phyloP scores from a whole-genome alignment of 2,888 invertebrate species.

The Anarsia innoxiella region DNA sequence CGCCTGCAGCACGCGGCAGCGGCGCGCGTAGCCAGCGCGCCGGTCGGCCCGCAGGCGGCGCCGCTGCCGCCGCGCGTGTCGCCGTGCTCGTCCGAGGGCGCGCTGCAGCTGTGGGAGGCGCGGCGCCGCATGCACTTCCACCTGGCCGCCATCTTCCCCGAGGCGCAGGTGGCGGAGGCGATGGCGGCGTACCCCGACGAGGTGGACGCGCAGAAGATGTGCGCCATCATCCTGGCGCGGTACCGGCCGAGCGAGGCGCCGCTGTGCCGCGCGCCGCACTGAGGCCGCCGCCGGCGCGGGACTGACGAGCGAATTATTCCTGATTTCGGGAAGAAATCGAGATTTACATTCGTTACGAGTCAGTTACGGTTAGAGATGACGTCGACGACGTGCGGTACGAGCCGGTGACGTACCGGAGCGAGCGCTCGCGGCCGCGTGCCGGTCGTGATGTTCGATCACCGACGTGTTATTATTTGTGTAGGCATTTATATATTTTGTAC shows the following conservation, averaged over 20 bases:
- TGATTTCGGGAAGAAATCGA: conserved; percentile 50
- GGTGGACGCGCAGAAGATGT: conserved; percentile 91
- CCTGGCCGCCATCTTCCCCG: conserved; percentile 92
- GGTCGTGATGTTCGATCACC: conserved; percentile 6
- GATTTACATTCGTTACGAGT: conserved; percentile 34
- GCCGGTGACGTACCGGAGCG: not conserved
- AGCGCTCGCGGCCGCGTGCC: not conserved
- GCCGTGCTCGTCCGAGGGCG: conserved; percentile 61
- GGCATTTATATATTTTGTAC: conserved; percentile 36
- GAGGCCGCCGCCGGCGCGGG: conserved; percentile 17
- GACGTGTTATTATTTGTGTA: conserved; percentile 22
- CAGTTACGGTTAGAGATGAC: no score
- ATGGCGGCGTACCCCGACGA: conserved; percentile 93
- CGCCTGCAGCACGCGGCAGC: conserved; percentile 80
- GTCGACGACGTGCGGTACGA: not conserved
- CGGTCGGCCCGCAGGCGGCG: conserved; percentile 76
- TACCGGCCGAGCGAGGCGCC: conserved; percentile 68
- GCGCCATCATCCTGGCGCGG: conserved; percentile 88
- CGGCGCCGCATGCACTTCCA: conserved; percentile 89
- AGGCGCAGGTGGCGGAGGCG: conserved; percentile 90
- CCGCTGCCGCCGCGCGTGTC: conserved; percentile 56
- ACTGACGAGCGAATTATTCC: conserved; percentile 35
- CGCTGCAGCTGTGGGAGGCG: conserved; percentile 77
- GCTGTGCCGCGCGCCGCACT: conserved; percentile 29
- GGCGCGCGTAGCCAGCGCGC: conserved; percentile 84